Percentiles rank a stretch among this genome's conserved stretches.
These are phyloP conservation scores for Taenaris catops DNA, from an alignment of 2,888 invertebrate species.

Conservation along the genomic window DNA sequence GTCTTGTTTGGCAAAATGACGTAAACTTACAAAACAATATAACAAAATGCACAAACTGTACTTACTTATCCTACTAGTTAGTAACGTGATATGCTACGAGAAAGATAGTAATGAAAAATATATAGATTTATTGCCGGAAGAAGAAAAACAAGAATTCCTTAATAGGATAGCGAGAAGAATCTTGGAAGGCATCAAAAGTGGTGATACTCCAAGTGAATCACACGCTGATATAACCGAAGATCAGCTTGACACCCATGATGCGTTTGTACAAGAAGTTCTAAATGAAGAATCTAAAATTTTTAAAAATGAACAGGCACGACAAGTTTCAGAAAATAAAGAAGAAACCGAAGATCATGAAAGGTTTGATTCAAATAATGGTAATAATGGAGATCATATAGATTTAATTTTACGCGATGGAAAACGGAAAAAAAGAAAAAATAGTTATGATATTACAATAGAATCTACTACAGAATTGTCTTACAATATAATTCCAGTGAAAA, in stretches of 20 bases:
- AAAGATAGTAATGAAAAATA: constrained; percentile 45
- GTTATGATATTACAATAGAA: constrained; percentile 7
- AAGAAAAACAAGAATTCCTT: constrained; percentile 51
- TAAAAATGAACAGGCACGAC: constrained; percentile 16
- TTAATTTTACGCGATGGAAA: constrained; percentile 24
- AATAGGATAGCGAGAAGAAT: constrained; percentile 53
- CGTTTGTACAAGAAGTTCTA: constrained; percentile 43
- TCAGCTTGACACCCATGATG: constrained; percentile 39
- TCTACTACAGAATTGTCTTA: constrained; percentile 10
- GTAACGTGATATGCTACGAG: constrained; percentile 20
- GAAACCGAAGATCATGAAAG: constrained; percentile 14
- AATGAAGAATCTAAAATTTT: constrained; percentile 43
- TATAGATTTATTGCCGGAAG: constrained; percentile 51
- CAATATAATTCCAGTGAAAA: constrained; percentile 27
- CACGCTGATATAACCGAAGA: constrained; percentile 41
- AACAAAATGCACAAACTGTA: constrained; percentile 35
- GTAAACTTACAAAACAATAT: constrained; percentile 28
- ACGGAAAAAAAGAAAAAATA: constrained; percentile 21
- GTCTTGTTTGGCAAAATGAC: constrained; percentile 24
- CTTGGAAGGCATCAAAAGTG: constrained; percentile 38
- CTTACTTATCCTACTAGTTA: constrained; percentile 26
- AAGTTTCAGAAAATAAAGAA: constrained; percentile 9
- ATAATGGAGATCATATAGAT: constrained; percentile 26
- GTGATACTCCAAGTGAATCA: constrained; percentile 24
- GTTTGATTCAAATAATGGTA: constrained; percentile 15